Conservation (phyloP, 2,888 invertebrate species). For the Drosophila trichaetosa region DNA sequence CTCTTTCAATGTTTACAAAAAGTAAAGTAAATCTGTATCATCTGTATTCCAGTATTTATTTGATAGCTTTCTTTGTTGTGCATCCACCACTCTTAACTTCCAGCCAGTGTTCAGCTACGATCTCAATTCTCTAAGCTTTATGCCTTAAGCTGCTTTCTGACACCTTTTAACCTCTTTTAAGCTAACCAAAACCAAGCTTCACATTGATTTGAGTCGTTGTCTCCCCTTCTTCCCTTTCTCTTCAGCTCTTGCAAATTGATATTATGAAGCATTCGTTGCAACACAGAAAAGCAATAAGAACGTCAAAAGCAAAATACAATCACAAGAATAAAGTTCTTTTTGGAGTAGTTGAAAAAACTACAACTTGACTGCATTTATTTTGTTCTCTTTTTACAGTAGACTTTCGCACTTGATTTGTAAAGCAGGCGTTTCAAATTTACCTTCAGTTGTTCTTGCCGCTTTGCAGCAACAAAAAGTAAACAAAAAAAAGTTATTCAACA, state of each 20-base stretch:
- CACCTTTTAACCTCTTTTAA: constrained; percentile 11
- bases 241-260: constrained; percentile 42
- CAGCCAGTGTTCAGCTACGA: background rate
- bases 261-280: constrained; percentile 50
- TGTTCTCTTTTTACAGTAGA: constrained; percentile 14
- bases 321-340: constrained; percentile 60
- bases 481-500: constrained; percentile 41
- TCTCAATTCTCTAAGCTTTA: background rate
- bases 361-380: constrained; percentile 32
- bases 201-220: constrained; percentile 36
- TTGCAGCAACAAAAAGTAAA: constrained; percentile 10
- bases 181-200: background rate
- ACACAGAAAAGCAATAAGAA: constrained; percentile 26
- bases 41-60: background rate
- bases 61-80: background rate
- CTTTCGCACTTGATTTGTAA: constrained; percentile 65
- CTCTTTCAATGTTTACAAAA: background rate
- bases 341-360: constrained; percentile 36
- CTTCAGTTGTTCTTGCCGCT: constrained; percentile 34
- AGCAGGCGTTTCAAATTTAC: constrained; percentile 52
- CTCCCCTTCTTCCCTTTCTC: background rate
- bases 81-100: background rate
- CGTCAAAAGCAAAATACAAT: constrained; percentile 40
- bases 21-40: background rate
- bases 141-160: background rate